These are phyloP conservation scores for Amphipoea lucens DNA, from an alignment of 2,888 invertebrate species.

Conservation along the genomic window DNA sequence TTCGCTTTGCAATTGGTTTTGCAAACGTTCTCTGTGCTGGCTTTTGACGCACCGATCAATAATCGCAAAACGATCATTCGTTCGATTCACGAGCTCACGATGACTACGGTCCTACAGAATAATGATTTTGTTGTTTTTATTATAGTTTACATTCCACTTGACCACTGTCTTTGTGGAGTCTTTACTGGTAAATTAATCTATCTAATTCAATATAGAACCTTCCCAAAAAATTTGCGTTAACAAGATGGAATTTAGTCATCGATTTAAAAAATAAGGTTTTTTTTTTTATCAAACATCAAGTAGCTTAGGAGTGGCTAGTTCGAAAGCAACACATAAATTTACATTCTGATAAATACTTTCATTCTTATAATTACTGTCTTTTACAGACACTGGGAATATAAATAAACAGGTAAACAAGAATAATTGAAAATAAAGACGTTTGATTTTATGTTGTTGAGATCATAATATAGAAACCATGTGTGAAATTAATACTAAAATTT, in stretches of 20 bases:
- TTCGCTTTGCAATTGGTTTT: not conserved
- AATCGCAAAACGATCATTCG: not conserved
- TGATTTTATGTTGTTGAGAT: slow-evolving; percentile 49
- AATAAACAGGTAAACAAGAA: slow-evolving; percentile 6
- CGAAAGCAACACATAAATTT: slow-evolving; percentile 25
- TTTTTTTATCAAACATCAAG: not conserved
- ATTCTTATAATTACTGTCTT: too few relatives aligned
- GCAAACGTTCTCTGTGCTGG: not conserved
- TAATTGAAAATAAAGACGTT: slow-evolving; percentile 58
- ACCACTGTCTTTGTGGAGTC: slow-evolving; percentile 14
- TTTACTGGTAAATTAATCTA: not conserved
- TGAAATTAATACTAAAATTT: slow-evolving; percentile 32
- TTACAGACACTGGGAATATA: slow-evolving; percentile 20
- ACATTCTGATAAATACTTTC: slow-evolving; percentile 26
- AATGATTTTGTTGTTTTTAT: not conserved
- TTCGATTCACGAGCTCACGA: not conserved
- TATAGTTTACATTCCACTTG: not conserved
- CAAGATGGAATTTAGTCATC: not conserved
- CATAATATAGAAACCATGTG: slow-evolving; percentile 44
- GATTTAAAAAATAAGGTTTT: not conserved
- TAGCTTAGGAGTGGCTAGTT: slow-evolving; percentile 2
- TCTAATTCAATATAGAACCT: not conserved
- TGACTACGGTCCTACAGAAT: not conserved
- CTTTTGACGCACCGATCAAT: not conserved
- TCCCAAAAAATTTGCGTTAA: not conserved